Base-by-base conservation (phyloP, 2,113 vertebrate genomes). In the Scophthalmus maximus region DNA sequence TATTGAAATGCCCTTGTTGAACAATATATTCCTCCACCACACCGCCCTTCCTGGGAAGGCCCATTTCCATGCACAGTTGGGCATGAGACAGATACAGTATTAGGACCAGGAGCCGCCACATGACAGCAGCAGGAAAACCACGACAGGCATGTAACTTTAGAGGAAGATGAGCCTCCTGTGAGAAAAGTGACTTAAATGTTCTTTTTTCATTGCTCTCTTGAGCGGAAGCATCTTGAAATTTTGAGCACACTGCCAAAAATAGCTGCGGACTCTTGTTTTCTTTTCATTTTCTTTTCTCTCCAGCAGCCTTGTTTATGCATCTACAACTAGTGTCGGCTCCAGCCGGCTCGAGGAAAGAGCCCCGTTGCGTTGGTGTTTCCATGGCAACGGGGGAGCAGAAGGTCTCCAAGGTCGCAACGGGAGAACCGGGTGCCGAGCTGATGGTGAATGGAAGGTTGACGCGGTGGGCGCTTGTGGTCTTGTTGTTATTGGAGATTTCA, bases 301-400 rank as follows among this genome's bases (percentile, higher is more conserved):
- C n/a, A n/a, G 46, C 58, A 5, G 40, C 55, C 20, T 32, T 59
- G 70, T 82, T 82, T 76, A 68, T 47, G 27, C 46, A 2, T 74
- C 61, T 29, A 46, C 73, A 70, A 34, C 68, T 62, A 75, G 30
- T 1, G 50, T 91, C 69, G 84, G 86, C 85, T 91, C 93, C 80
- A 78, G 88, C 91, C 93, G 88, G 86, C 81, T 77, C 78, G 89
- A 94, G 92, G 91, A 87, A 81, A 52, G 62, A 92, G 90, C 91
- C 92, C n/a, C 59, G 68, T 89, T 91, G 78, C 78, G 72, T 82
- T 73, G 76, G 64, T 83, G 96, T 96, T 97, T 89, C 96, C 94
- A 96, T 96, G 94, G 94, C 93, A 95, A 97, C 94, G 7, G 79
- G 8, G 62, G 87, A 84, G 79, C 75, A 83, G 87, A 90, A 88